These are phyloP conservation scores for Yponomeuta cagnagella DNA, from an alignment of 2,888 invertebrate species.

Conservation along the genomic window DNA sequence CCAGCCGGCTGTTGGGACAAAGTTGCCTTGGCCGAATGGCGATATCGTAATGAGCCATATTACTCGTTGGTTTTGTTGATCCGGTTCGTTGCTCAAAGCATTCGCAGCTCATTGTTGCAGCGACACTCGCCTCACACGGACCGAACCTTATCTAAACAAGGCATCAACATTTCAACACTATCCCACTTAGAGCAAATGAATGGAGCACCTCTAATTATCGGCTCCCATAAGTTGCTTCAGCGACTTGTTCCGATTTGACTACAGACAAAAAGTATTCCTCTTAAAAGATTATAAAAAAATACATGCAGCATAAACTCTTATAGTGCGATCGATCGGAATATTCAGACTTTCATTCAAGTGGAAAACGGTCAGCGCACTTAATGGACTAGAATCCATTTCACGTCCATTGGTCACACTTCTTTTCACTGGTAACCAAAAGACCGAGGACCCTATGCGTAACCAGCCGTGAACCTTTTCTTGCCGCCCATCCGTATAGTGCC, in stretches of 20 bases:
- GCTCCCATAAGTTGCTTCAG: neutral
- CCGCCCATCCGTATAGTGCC: neutral
- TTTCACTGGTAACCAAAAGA: neutral
- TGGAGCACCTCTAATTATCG: neutral
- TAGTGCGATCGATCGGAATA: slow-evolving; percentile 4
- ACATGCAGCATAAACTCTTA: neutral
- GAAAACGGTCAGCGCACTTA: neutral
- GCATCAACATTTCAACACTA: neutral
- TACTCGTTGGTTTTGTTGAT: neutral
- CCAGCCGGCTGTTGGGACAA: neutral
- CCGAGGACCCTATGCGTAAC: neutral
- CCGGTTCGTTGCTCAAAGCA: neutral
- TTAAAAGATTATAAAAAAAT: neutral
- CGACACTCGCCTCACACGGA: neutral
- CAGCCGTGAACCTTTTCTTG: neutral
- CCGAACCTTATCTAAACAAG: neutral
- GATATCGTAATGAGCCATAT: neutral
- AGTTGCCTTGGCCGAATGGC: neutral
- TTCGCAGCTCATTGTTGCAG: neutral
- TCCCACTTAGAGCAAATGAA: neutral
- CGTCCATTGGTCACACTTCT: slow-evolving; percentile 7
- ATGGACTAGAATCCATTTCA: slow-evolving; percentile 9
- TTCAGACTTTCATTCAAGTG: slow-evolving; percentile 9
- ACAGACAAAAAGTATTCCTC: neutral
- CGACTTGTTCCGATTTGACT: neutral